Conservation (phyloP, 2,888 invertebrate genomes). For the Andrena camellia region DNA sequence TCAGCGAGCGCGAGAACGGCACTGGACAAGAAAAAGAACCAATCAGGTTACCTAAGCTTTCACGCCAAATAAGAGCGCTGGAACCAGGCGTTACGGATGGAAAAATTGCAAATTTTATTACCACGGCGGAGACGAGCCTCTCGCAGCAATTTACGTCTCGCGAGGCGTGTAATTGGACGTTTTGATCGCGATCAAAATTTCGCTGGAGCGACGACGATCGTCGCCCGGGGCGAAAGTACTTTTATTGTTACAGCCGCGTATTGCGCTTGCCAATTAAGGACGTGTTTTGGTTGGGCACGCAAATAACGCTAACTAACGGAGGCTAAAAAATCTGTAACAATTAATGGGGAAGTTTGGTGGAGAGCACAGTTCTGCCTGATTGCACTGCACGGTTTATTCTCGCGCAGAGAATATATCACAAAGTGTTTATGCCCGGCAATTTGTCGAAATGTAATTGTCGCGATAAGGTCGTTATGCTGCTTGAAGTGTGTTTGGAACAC, state of each 20-base stretch:
- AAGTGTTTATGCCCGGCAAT: no score
- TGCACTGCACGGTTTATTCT: no score
- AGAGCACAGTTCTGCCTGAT: no score
- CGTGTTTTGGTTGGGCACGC: background rate
- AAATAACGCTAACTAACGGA: slow-evolving; percentile 20
- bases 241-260: slow-evolving; percentile 18
- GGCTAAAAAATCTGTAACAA: background rate
- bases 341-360: background rate
- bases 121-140: background rate
- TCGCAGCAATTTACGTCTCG: slow-evolving; percentile 27
- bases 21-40: slow-evolving; percentile 22
- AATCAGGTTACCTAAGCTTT: slow-evolving; percentile 57
- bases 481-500: background rate
- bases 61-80: slow-evolving; percentile 57
- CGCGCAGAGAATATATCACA: no score
- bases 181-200: slow-evolving; percentile 5
- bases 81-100: background rate
- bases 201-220: background rate
- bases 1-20: background rate
- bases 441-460: no score
- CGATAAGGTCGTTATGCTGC: background rate
- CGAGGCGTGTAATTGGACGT: slow-evolving; percentile 52
- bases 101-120: slow-evolving; percentile 59
- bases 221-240: background rate
- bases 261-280: slow-evolving; percentile 24